Conservation (phyloP, 2,113 vertebrate species). For the Peromyscus polionotus region DNA sequence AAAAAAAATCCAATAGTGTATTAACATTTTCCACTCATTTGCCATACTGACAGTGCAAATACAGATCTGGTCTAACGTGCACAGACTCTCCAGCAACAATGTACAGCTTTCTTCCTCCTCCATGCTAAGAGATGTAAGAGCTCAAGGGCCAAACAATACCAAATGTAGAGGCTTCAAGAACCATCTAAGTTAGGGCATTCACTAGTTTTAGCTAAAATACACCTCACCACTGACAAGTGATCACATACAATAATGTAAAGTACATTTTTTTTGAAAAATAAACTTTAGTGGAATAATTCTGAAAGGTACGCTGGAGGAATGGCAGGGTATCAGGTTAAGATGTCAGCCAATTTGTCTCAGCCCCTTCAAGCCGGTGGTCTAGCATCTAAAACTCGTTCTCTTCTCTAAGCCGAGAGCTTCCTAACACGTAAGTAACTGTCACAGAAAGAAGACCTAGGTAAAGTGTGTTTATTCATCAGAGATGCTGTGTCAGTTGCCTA, state of each 20-base stretch:
- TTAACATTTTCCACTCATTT: constrained; percentile 87
- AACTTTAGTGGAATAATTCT: constrained; percentile 85
- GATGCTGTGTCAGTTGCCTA: constrained; percentile 79
- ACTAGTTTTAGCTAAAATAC: constrained; percentile 85
- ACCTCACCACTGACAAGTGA: constrained; percentile 84
- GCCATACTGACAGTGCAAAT: constrained; percentile 94
- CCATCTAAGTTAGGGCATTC: constrained; percentile 81
- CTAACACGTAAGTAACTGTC: constrained; percentile 79
- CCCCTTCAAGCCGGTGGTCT: constrained; percentile 77
- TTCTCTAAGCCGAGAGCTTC: constrained; percentile 75
- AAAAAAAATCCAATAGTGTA: constrained; percentile 84
- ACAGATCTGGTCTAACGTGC: constrained; percentile 94
- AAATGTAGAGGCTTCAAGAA: constrained; percentile 86
- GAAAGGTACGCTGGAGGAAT: constrained; percentile 77
- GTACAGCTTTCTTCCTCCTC: constrained; percentile 86
- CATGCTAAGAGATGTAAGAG: constrained; percentile 86
- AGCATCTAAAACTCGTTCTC: constrained; percentile 72
- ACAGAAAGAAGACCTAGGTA: constrained; percentile 84
- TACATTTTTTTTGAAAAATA: constrained; percentile 70
- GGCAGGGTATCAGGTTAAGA: constrained; percentile 60
- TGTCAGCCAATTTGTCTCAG: constrained; percentile 76
- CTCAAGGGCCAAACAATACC: constrained; percentile 86
- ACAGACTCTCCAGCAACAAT: constrained; percentile 89
- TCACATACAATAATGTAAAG: constrained; percentile 80
- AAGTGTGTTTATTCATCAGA: constrained; percentile 83